These are phyloP conservation scores for Macrophya alboannulata DNA, from an alignment of 2,888 invertebrate species.

Conservation along the genomic window DNA sequence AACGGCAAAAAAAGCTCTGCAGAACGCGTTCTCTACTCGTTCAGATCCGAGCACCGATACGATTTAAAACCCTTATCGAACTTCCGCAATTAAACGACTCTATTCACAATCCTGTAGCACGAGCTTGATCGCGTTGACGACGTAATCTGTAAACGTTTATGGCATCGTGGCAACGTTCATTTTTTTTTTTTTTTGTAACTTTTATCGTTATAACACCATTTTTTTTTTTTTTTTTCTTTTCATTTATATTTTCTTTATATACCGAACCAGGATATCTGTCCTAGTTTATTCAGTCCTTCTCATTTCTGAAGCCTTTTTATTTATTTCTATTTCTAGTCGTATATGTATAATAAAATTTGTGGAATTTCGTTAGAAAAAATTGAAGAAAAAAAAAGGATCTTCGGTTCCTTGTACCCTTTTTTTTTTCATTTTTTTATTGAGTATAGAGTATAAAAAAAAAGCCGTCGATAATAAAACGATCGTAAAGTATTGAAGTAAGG, in stretches of 20 bases:
- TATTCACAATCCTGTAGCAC: neutral
- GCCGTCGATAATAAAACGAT: neutral
- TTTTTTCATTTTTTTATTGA: neutral
- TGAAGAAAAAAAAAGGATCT: no score
- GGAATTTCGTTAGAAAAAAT: no score
- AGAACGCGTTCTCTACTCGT: constrained; percentile 16
- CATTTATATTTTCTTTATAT: neutral
- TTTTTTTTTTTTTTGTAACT: neutral
- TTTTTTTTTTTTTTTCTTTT: neutral
- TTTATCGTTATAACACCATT: neutral
- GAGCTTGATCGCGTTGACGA: neutral
- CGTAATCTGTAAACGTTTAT: constrained; percentile 5
- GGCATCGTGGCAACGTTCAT: constrained; percentile 18
- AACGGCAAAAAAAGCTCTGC: neutral
- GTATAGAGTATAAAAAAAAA: neutral
- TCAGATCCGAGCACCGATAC: constrained; percentile 10
- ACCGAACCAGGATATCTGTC: neutral
- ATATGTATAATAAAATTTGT: no score
- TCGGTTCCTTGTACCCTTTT: neutral
- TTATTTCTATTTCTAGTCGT: neutral
- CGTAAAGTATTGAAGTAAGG: neutral
- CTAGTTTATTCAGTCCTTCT: neutral
- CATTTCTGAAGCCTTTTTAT: no score
- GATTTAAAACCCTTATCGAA: constrained; percentile 44
- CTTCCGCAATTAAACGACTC: constrained; percentile 24